Evolutionary conservation across 1,140 invertebrate genomes (phyloP).

Genomic region (Trinorchestia longiramus): DNA sequence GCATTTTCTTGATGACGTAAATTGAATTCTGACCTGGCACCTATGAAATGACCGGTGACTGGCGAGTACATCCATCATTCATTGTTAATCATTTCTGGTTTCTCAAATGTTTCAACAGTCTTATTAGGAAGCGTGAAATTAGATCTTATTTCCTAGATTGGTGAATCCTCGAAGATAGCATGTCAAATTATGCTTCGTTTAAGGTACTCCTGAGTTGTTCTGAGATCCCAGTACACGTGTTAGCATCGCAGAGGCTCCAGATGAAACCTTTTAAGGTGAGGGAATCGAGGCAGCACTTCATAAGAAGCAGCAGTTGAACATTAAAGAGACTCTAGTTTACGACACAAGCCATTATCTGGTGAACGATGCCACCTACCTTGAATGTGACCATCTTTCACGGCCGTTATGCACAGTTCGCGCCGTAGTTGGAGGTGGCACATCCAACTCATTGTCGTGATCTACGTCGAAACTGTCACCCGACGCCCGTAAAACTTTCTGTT

Average conservation of each 20-base stretch:
- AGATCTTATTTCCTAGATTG: background rate
- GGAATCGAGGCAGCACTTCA: background rate
- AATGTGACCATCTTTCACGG: conserved; percentile 41
- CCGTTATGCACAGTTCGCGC: conserved; percentile 28
- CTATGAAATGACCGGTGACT: background rate
- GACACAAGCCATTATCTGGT: conserved; percentile 28
- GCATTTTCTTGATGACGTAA: background rate
- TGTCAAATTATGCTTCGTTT: background rate
- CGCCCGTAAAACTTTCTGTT: conserved; percentile 15
- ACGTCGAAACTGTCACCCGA: conserved; percentile 12
- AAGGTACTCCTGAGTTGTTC: background rate
- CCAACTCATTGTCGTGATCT: background rate
- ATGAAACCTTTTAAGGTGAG: background rate
- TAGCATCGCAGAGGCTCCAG: background rate
- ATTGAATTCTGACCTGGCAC: background rate
- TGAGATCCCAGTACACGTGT: background rate
- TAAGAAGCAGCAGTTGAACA: background rate
- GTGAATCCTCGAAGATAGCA: background rate
- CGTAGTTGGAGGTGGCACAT: conserved; percentile 8
- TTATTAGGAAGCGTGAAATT: background rate
- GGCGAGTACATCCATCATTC: background rate
- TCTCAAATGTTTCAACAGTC: background rate
- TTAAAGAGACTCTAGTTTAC: conserved; percentile 33
- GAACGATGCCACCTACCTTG: conserved; percentile 52
- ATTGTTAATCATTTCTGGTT: background rate